Evolutionary conservation across 2,888 invertebrate genomes (phyloP), one percentile per base, ranked within the genome.

Genomic region (Melinopterus prodromus): DNA sequence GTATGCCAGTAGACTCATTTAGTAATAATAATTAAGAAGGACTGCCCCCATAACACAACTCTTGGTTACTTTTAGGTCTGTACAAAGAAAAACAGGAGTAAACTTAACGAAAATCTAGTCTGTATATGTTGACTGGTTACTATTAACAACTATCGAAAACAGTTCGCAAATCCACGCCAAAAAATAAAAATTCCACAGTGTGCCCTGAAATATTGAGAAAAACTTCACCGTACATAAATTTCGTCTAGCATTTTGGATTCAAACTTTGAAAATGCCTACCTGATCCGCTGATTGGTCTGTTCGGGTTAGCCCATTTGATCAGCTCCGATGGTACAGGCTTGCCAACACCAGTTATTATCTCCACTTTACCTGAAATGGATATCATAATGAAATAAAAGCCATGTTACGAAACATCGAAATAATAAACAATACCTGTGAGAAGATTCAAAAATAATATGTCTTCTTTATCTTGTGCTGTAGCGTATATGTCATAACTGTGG

Each of bases 401-500:
- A 53, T 26, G 26, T 35, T 15, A 26, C 16, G 53, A 6, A 70
- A n/a, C n/a, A 36, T 71, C 7, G 9, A 35, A 12, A 16, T 71
- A n/a, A 77, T 38, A 6, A 7, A 12, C 78, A 83, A 88, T 88
- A 91, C 94, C 94, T 84, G 93, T 92, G 53, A 92, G 90, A 81
- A 95, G 90, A 87, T 94, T 93, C 74, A 95, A 90, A 86, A 93
- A 94, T 71, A 95, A 90, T 82, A 95, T 92, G 83, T 94, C 93
- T 85, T 94, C 94, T 85, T 93, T 93, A 86, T 94, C 93, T 84
- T 92, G 92, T 9, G 94, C 93, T 80, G 93, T 93, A 78, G 95
- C 93, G 85, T 93, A 95, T 71, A 95, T 90, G 87, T 95, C 95
- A 86, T 95, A 95, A 80, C 94, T 94, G 86, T 94, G 93, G 26